These are phyloP conservation scores for Anaspis maculata DNA, from an alignment of 2,888 invertebrate genomes.

Conservation along the genomic window DNA sequence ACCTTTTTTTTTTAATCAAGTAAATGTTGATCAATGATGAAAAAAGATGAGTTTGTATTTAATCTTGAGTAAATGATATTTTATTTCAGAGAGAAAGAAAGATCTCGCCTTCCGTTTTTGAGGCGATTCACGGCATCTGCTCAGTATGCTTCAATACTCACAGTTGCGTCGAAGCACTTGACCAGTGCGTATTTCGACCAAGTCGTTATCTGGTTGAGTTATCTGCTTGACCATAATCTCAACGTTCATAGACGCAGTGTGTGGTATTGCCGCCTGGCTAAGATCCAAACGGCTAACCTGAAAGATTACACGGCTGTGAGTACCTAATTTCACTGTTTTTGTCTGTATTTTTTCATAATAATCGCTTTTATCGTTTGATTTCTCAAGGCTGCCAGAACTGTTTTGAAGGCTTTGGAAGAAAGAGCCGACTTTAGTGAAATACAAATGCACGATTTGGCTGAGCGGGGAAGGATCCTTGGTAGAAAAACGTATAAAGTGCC, in stretches of 20 bases:
- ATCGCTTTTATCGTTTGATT: not conserved
- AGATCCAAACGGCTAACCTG: slow-evolving; percentile 16
- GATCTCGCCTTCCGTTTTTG: slow-evolving; percentile 16
- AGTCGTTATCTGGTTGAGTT: slow-evolving; percentile 17
- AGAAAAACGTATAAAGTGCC: slow-evolving; percentile 11
- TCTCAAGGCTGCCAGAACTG: slow-evolving; percentile 43
- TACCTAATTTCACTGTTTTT: too few relatives aligned
- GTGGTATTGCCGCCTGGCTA: slow-evolving; percentile 19
- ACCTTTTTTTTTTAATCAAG: too few relatives aligned
- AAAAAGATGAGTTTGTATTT: too few relatives aligned
- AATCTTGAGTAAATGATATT: too few relatives aligned
- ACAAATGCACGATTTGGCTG: slow-evolving; percentile 16
- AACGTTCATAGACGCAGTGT: slow-evolving; percentile 14
- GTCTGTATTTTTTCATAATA: not conserved
- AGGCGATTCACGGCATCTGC: slow-evolving; percentile 19
- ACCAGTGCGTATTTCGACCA: slow-evolving; percentile 11
- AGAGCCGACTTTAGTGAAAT: slow-evolving; percentile 15
- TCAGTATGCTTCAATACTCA: slow-evolving; percentile 19
- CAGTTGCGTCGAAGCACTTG: slow-evolving; percentile 15
- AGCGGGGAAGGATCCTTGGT: slow-evolving; percentile 16
- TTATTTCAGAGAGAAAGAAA: too few relatives aligned
- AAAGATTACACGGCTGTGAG: slow-evolving; percentile 20
- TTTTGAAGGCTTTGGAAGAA: slow-evolving; percentile 41
- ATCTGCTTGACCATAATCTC: slow-evolving; percentile 17
- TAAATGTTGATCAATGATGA: too few relatives aligned